A percentile compares a stretch with the other conserved stretches of the same genome.
These are phyloP conservation scores for Leptinotarsa juncta DNA, from an alignment of 2,888 invertebrate species.

Conservation along the genomic window DNA sequence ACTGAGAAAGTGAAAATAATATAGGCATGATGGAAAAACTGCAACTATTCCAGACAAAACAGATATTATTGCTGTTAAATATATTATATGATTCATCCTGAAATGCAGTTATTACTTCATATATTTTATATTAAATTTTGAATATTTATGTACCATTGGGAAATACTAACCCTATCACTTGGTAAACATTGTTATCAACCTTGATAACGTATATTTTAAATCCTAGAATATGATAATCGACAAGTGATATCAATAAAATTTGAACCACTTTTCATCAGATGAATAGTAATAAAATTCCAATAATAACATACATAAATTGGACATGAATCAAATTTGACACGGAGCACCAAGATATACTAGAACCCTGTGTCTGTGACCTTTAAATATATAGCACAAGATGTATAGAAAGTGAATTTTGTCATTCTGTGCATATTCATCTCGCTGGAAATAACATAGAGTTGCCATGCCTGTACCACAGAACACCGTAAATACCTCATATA, in stretches of 20 bases:
- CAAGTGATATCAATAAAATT: not conserved
- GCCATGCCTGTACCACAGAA: too few species aligned
- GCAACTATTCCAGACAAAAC: slow-evolving; percentile 43
- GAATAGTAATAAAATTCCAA: too few species aligned
- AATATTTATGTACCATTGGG: not conserved
- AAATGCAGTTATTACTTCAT: not conserved
- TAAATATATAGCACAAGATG: too few species aligned
- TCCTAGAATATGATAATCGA: not conserved
- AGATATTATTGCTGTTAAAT: slow-evolving; percentile 33
- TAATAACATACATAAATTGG: too few species aligned
- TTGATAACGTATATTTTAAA: not conserved
- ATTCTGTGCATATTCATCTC: too few species aligned
- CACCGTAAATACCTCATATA: too few species aligned
- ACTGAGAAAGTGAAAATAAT: slow-evolving; percentile 51
- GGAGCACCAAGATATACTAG: too few species aligned
- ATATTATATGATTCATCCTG: slow-evolving; percentile 47
- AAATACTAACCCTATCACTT: slow-evolving; percentile 9
- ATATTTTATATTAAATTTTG: not conserved
- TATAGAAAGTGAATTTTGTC: too few species aligned
- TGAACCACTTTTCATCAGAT: too few species aligned
- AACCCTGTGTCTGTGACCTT: too few species aligned
- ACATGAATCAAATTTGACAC: too few species aligned
- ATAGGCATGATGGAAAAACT: slow-evolving; percentile 54
- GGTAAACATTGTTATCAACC: slow-evolving; percentile 16
- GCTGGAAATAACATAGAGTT: too few species aligned